Evolutionary conservation across 1,140 invertebrate genomes (phyloP), one percentile per base, ranked within the genome.

Genomic region (Steinernema khuongi): DNA sequence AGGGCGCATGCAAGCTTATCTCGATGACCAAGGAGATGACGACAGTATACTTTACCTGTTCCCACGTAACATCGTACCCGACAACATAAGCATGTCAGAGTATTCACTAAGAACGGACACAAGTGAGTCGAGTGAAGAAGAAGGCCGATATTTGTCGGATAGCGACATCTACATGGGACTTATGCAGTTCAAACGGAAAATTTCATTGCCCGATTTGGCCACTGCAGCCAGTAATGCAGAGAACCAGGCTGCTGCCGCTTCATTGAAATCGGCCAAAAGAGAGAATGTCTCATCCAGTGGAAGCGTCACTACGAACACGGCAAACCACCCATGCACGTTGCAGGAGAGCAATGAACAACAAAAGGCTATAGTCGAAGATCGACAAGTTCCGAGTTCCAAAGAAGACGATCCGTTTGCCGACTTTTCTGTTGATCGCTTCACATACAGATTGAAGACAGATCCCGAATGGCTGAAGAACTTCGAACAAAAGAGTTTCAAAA

Each of bases 341-440:
- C n/a, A n/a, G n/a, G n/a, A n/a, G n/a, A n/a, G n/a, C n/a, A n/a
- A n/a, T n/a, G n/a, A n/a, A n/a, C n/a, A n/a, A n/a, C n/a, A n/a
- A n/a, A n/a, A n/a, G n/a, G n/a, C n/a, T n/a, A n/a, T n/a, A n/a
- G n/a, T n/a, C n/a, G n/a, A n/a, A 41, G 36, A 41, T 7, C 36
- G 36, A 41, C 36, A 41, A 11, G n/a, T 11, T 41, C 7, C 36
- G 36, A n/a, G n/a, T 11, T 41, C 36, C 36, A 41, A n/a, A 41
- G 36, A 41, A 41, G n/a, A 41, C n/a, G 50, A 60, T 60, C 50
- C 50, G 50, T 60, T 60, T 60, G 50, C 50, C 19, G 50, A 60
- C 26, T 60, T 60, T 22, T 14, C 7, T 22, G 22, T 60, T 60
- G 50, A 60, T 60, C 14, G 26, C 14, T 26, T n/a, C 11, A 26